Conservation (phyloP, 2,888 invertebrate species). For the Endomychus coccineus region DNA sequence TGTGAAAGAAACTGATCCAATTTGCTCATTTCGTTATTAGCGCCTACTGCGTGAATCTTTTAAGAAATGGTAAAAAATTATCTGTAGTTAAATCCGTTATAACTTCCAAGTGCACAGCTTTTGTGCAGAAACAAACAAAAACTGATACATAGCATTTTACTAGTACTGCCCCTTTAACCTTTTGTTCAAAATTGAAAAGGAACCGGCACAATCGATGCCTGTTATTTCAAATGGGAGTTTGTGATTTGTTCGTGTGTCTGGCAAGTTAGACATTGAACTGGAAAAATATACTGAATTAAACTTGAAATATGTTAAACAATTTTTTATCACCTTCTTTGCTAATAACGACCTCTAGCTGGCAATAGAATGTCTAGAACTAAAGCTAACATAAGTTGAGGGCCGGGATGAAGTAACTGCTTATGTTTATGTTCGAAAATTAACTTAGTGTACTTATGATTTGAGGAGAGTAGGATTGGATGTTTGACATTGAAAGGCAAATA, state of each 20-base stretch:
- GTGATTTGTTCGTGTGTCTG: conserved; percentile 15
- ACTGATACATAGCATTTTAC: conserved; percentile 19
- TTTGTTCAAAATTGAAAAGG: conserved; percentile 18
- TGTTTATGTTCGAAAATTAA: conserved; percentile 6
- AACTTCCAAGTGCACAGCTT: conserved; percentile 19
- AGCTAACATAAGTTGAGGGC: conserved; percentile 12
- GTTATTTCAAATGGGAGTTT: conserved; percentile 16
- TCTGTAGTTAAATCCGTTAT: conserved; percentile 16
- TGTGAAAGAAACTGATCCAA: conserved; percentile 1
- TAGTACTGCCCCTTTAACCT: conserved; percentile 10
- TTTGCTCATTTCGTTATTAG: conserved; percentile 2
- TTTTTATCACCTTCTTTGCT: conserved; percentile 5
- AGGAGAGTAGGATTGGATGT: conserved; percentile 9
- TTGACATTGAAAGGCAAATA: conserved; percentile 6
- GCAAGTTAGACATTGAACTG: conserved; percentile 18
- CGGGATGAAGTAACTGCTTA: conserved; percentile 2
- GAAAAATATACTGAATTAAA: conserved; percentile 7
- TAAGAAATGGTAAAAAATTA: conserved; percentile 16
- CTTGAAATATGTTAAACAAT: conserved; percentile 18
- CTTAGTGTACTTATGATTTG: conserved; percentile 10
- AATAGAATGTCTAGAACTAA: conserved; percentile 14
- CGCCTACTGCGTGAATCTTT: conserved; percentile 17
- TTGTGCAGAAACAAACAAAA: conserved; percentile 20
- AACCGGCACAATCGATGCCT: conserved; percentile 21
- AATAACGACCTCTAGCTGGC: conserved; percentile 3